Conservation (phyloP, 30 jellyfish, hydroid and myxozoan genomes). For the Hydra vulgaris region DNA sequence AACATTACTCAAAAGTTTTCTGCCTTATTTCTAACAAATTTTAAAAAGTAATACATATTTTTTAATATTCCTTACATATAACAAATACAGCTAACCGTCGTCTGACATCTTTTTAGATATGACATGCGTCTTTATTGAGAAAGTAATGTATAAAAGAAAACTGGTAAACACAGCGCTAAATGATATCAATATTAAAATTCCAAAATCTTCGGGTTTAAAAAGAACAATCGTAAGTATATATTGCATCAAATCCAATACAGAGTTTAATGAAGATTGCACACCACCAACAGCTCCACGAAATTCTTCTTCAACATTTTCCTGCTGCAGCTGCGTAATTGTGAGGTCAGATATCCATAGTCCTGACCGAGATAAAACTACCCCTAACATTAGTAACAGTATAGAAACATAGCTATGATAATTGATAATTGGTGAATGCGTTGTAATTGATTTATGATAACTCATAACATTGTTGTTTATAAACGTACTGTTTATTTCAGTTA, state of each 20-base stretch:
- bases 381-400: conserved; percentile 58
- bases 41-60: no score
- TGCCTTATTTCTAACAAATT: no score
- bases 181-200: conserved; percentile 63
- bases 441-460: neutral
- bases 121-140: no score
- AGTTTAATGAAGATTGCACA: conserved; percentile 78
- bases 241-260: conserved; percentile 77
- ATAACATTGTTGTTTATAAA: neutral
- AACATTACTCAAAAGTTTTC: no score
- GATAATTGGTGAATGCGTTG: neutral
- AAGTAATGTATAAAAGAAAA: no score
- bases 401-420: conserved; percentile 28
- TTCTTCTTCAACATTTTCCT: conserved; percentile 68
- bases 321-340: conserved; percentile 93
- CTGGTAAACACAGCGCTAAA: conserved; percentile 72
- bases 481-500: neutral
- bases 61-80: no score
- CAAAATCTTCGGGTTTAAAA: conserved; percentile 76
- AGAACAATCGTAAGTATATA: conserved; percentile 55
- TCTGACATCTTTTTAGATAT: no score
- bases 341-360: conserved; percentile 96
- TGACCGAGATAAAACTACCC: conserved; percentile 86
- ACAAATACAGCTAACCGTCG: no score
- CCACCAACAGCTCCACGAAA: conserved; percentile 96